Conservation (phyloP, 1,140 invertebrate genomes). For the Eumeta japonica region DNA sequence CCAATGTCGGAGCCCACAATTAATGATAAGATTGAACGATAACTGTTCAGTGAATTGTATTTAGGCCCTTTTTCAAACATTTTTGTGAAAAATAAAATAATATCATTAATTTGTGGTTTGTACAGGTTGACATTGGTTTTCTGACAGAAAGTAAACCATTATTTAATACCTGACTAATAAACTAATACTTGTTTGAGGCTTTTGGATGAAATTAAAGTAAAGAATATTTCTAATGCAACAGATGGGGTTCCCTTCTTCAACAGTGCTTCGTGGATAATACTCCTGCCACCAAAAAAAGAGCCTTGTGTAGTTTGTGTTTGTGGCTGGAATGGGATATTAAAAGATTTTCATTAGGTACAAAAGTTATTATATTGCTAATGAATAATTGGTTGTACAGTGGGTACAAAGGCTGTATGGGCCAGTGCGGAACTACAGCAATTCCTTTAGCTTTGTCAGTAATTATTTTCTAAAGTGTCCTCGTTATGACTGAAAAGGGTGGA, state of each 20-base stretch:
- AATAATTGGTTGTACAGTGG: not conserved
- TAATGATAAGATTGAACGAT: conserved; percentile 2
- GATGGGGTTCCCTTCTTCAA: not conserved
- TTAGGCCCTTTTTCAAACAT: not conserved
- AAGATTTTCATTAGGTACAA: conserved; percentile 2
- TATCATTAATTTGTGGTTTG: not conserved
- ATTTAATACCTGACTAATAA: too few species aligned
- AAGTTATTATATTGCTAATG: not conserved
- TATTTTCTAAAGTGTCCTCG: conserved; percentile 1
- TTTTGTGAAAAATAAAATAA: not conserved
- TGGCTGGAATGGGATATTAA: not conserved
- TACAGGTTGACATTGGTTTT: not conserved
- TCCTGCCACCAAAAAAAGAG: conserved; percentile 2
- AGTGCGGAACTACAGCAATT: not conserved
- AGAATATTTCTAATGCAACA: not conserved
- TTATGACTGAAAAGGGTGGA: conserved; percentile 3
- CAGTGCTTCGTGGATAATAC: not conserved
- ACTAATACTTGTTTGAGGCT: too few species aligned
- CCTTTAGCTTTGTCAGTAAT: not conserved
- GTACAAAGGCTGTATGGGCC: not conserved
- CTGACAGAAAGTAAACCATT: too few species aligned
- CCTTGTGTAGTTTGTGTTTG: too few species aligned
- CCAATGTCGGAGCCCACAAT: conserved; percentile 2
- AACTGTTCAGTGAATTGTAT: conserved; percentile 1
- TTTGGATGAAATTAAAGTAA: too few species aligned